Evolutionary conservation across 2,797 vertebrate genomes (phyloP).

Genomic region (Psittacula echo): DNA sequence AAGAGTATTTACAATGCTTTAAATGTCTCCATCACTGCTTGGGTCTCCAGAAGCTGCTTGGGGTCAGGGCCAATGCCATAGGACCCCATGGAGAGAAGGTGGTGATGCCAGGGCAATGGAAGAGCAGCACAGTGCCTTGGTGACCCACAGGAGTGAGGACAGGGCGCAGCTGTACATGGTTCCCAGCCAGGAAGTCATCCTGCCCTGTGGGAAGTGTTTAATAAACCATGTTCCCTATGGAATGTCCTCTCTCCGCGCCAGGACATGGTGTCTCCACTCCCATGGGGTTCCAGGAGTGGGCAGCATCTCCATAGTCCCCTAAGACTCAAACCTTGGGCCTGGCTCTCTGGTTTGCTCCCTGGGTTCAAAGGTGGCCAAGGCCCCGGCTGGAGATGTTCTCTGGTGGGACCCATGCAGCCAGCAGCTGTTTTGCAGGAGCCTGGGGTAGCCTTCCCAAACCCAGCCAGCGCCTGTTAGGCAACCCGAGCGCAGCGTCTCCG

Average conservation of each 20-base stretch:
- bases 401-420: neutral
- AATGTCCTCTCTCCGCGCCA: fast-evolving
- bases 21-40: fast-evolving
- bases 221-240: neutral
- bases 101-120: fast-evolving
- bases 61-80: neutral
- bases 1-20: neutral
- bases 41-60: neutral
- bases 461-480: neutral
- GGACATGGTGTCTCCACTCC: neutral
- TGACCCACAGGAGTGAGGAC: neutral
- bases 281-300: fast-evolving
- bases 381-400: neutral
- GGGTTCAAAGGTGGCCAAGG: no score
- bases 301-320: fast-evolving
- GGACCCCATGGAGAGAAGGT: fast-evolving
- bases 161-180: fast-evolving
- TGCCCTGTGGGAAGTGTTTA: neutral
- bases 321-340: neutral
- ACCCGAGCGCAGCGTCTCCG: fast-evolving
- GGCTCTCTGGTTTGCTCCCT: neutral
- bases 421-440: slow-evolving; percentile 26
- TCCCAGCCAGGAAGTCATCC: neutral
- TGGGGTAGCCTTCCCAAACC: neutral
- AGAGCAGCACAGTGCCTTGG: fast-evolving